Evolutionary conservation across 2,113 vertebrate species (phyloP), one percentile per base, ranked within the genome.

Genomic region (Pithys albifrons): DNA sequence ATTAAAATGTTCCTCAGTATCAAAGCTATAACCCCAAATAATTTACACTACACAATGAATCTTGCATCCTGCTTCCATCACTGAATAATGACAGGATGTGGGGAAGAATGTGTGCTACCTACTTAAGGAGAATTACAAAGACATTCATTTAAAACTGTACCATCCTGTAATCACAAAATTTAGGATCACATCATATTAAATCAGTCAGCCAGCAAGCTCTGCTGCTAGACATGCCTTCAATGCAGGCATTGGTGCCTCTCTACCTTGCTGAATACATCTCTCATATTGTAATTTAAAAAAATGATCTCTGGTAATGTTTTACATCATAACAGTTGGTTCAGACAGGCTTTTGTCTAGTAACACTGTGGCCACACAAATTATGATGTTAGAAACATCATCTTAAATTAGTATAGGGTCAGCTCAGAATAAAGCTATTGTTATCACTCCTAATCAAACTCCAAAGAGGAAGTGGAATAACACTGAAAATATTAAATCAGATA

Each of bases 241-340:
- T n/a, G 18, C 57, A 89, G 62, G 58, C 58, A 37, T 35, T 48
- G 0, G 3, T 73, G 55, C 43, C 59, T 77, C 58, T 88, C 37
- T 88, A 77, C 58, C 33, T 90, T 88, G 41, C 46, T 88, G 81
- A 76, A 88, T 64, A 14, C 25, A n/a, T 86, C 59, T 80, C 62
- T 88, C 33, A 64, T 74, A 57, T 57, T 54, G 48, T 73, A 93
- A 90, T 96, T 96, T 80, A 80, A 62, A 94, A 94, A 93, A 91
- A 93, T 90, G 16, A 74, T 90, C 45, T 55, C 39, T 71, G 75
- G 13, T 31, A 88, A 71, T 67, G 22, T 74, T 95, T 95, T 90
- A 71, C 1, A 3, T 83, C 64, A 49, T 10, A 85, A 55, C 39
- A 73, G 75, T 85, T 3, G 2, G 27, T 91, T 91, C 85, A 93